Evolutionary conservation across 2,888 invertebrate genomes (phyloP).

Genomic region (Spisula subtruncata): DNA sequence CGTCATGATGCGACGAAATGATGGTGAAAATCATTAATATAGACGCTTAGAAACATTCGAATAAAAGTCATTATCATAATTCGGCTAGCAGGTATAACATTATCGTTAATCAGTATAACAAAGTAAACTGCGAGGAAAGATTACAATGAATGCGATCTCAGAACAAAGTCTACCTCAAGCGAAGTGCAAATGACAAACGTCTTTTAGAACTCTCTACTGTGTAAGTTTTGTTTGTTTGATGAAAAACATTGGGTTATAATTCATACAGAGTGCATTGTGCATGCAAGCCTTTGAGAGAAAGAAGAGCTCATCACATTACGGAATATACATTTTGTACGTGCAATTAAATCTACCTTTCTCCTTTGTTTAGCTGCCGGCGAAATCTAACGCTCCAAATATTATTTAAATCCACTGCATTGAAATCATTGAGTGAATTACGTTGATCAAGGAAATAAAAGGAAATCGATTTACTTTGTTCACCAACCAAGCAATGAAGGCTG

Average conservation of each 20-base stretch:
- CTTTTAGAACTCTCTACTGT: background rate
- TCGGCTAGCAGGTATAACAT: too few species aligned
- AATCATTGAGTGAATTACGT: background rate
- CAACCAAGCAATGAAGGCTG: background rate
- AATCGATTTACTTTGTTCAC: constrained; percentile 7
- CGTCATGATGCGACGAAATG: too few species aligned
- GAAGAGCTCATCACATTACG: background rate
- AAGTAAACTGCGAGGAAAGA: background rate
- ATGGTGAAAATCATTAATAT: too few species aligned
- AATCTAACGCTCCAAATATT: background rate
- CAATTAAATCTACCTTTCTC: background rate
- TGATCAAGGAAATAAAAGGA: constrained; percentile 9
- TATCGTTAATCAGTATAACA: too few species aligned
- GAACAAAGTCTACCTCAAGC: background rate
- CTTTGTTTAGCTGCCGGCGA: background rate
- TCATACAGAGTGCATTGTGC: background rate
- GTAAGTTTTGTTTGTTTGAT: background rate
- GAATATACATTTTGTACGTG: background rate
- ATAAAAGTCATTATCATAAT: too few species aligned
- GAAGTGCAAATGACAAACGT: background rate
- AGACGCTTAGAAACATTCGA: too few species aligned
- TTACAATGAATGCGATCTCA: background rate
- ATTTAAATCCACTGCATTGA: background rate
- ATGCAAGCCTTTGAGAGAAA: background rate
- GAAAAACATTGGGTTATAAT: background rate